A percentile compares a stretch with the other conserved stretches of the same genome.
phyloP scores from a whole-genome alignment of 2,797 vertebrate species.

The Mico argentatus region DNA sequence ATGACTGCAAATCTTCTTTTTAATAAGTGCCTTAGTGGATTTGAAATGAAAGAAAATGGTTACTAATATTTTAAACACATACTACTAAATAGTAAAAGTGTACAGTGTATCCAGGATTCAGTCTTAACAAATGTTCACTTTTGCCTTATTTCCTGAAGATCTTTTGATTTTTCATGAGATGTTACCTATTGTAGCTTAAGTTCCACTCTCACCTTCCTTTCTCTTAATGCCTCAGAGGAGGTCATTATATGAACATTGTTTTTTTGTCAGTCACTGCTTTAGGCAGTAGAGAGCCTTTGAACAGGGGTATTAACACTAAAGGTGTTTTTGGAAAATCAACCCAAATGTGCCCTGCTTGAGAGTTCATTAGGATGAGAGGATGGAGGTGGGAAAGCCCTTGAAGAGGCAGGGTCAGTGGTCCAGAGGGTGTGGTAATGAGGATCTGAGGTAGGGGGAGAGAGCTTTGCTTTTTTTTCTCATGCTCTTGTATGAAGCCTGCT shows the following conservation, averaged over 20 bases:
- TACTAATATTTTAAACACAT: neutral
- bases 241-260: neutral
- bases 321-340: neutral
- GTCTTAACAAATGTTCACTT: neutral
- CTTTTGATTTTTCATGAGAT: neutral
- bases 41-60: slow-evolving; percentile 4
- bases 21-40: neutral
- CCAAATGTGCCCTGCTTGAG: neutral
- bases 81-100: neutral
- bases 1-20: too few relatives aligned
- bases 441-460: neutral
- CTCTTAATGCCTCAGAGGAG: neutral
- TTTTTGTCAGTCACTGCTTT: neutral
- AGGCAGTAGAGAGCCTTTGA: neutral
- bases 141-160: slow-evolving; percentile 18
- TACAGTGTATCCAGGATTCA: neutral
- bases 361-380: neutral
- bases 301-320: neutral
- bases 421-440: neutral
- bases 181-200: neutral
- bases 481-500: neutral
- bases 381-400: neutral
- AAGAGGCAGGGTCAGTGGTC: neutral
- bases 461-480: neutral
- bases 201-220: neutral